Evolutionary conservation across 2,888 invertebrate species (phyloP), one percentile per base, ranked within the genome.

Genomic region (Bibio marci): DNA sequence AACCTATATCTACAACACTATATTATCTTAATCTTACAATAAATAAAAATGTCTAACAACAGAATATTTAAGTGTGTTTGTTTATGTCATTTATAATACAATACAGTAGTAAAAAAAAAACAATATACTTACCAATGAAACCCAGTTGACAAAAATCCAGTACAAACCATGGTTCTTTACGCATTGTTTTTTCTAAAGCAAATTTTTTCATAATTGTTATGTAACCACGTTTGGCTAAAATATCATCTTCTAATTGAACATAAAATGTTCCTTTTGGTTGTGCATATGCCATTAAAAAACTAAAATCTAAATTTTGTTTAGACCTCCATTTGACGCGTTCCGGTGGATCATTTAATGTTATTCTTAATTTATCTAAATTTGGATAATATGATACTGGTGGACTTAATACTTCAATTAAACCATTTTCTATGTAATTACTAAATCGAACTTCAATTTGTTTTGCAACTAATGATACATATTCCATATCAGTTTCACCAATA

Each of bases 131-230:
- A 69, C 90, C 91, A 48, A 95, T 95, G 53, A 94, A 95, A 27
- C 95, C 95, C 3, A 92, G 70, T 44, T 81, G 80, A 55, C 92
- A 92, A 62, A 88, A 95, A 56, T 95, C 92, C 39, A 95, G 65
- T 39, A 90, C 77, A 50, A 94, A 77, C 94, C 95, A 97, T 17
- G 77, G 71, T 18, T 81, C 66, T 49, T 80, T 80, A 25, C 55
- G 42, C 15, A 73, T 70, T 37, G 79, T 79, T 56, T 80, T 81
- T 52, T 80, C 77, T 8, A 80, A 63, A 12, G 86, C 85, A 56
- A 80, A 85, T 42, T 75, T 76, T 57, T 83, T 81, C 80, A 88
- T 86, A 41, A 81, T 81, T 38, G 75, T 74, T 50, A 90, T 72
- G 53, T 82, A 94, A 43, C 81, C 74, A 2, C 76, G 73, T 54